Evolutionary conservation across 2,797 vertebrate genomes (phyloP), one percentile per base, ranked within the genome.

Genomic region (Carcharodon carcharias): DNA sequence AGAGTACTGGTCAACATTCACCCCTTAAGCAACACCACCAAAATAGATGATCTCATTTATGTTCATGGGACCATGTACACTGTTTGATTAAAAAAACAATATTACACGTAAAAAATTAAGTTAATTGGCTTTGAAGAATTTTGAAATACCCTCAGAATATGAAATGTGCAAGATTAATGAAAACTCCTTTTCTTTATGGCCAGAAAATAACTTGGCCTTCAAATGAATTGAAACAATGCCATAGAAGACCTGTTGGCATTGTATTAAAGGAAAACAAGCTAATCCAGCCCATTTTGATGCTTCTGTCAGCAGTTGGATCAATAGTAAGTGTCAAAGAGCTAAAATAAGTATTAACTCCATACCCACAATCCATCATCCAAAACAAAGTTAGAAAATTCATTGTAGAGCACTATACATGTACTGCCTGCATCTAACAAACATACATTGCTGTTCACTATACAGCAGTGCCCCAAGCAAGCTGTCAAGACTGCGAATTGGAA

Each of bases 401-500:
- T 35, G 31, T 31, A 77, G 31, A 71, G 31, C 45, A 8, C 23
- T 1, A 14, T 58, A 95, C 21, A 8, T 69, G 40, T 95, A 26
- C 12, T 73, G 14, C 50, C 69, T 77, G 69, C 45, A 77, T 31
- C 67, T 95, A 77, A 95, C 21, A 95, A 77, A 77, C 77, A 54
- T 95, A 35, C 9, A 71, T 95, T 95, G 73, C 12, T 2, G 28
- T 54, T 71, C 45, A 95, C 14, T 73, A 95, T 50, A 97, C 97
- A 97, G 96, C 97, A 98, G 98, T 98, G 94, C 98, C 98, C 35
- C 96, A 97, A 96, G 98, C 98, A 96, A 99, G 98, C 97, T 99
- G 98, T 96, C 98, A 97, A 82, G 98, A 99, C 96, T 99, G 98
- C 1, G 98, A 98, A 96, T 97, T 99, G 96, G 98, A 99, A 96